Base-by-base conservation (phyloP, 2,888 invertebrate species). In the Mythimna vitellina region DNA sequence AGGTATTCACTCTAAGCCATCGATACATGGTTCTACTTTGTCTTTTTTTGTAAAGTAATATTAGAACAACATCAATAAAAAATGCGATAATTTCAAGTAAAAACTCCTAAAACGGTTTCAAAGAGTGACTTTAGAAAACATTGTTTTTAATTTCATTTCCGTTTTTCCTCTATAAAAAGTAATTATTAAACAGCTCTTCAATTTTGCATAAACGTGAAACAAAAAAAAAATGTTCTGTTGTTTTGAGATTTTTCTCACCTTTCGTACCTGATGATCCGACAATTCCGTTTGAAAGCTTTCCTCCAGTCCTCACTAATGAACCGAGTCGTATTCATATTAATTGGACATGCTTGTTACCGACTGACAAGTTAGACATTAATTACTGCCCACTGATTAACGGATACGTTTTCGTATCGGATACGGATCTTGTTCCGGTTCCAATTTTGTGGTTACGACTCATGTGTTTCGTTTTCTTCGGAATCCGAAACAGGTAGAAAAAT, bases 331-430 rank as follows among this genome's bases (percentile, higher is more conserved):
- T 56, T 46, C 22, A 64, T 51, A 54, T 53, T 78, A 67, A 80
- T 76, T 62, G 71, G 62, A 57, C 42, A 22, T 49, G 63, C 38
- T 67, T 61, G 61, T 57, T 73, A 70, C 57, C 7, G 20, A n/a
- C 57, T n/a, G 54, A 20, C 70, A 71, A 81, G 70, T 79, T 61
- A 76, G 76, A 12, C 32, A 25, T 53, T 63, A 51, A 64, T 78
- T 65, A 68, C 32, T 46, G 42, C 32, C 29, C 35, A 38, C 51
- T 63, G 49, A 42, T 58, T 57, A 53, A 51, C 56, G n/a, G 46
- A 53, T 63, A 49, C n/a, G 14, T 46, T 54, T n/a, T 25, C n/a
- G 29, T 53, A 66, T 57, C 51, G n/a, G 32, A 10, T 51, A 29
- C 46, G 17, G 17, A 64, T 38, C 65, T 17, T 6, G 38, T 75